phyloP scores from a whole-genome alignment of 2,113 vertebrate species.

The Strix aluco region DNA sequence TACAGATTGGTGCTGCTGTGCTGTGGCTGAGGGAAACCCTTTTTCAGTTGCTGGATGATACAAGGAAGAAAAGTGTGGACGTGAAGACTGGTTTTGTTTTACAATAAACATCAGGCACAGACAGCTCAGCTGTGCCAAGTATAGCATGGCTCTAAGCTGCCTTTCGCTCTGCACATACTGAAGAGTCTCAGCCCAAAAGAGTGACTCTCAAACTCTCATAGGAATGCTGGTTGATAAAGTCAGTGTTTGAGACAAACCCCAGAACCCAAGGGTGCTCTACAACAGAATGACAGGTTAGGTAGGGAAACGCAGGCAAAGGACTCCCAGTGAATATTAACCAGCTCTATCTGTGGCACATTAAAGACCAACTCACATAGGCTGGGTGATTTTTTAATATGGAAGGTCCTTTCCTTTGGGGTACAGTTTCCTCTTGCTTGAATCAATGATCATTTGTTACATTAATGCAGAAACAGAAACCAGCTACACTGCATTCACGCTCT shows the following conservation, averaged over 20 bases:
- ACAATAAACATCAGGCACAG: not conserved
- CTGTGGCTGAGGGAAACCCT: not conserved
- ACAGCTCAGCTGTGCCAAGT: not conserved
- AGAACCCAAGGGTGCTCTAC: not conserved
- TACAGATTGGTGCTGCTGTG: not conserved
- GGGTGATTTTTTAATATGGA: not conserved
- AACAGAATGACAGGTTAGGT: not conserved
- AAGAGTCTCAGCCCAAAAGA: not conserved
- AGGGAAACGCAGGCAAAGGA: not conserved
- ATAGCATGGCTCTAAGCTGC: not conserved
- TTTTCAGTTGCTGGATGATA: not conserved
- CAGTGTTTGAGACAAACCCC: not conserved
- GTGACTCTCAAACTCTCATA: not conserved
- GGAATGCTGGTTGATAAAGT: not conserved
- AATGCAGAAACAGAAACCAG: slow-evolving; percentile 61
- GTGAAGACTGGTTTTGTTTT: not conserved
- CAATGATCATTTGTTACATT: slow-evolving; percentile 65
- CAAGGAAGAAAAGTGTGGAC: not conserved
- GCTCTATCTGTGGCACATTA: not conserved
- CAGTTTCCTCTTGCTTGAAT: slow-evolving; percentile 16
- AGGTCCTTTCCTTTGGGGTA: slow-evolving; percentile 2
- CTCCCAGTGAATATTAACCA: not conserved
- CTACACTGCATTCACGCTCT: slow-evolving; percentile 39
- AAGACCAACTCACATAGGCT: not conserved
- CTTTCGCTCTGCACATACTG: not conserved